phyloP scores from a whole-genome alignment of 2,797 vertebrate genomes.

The Parambassis ranga region DNA sequence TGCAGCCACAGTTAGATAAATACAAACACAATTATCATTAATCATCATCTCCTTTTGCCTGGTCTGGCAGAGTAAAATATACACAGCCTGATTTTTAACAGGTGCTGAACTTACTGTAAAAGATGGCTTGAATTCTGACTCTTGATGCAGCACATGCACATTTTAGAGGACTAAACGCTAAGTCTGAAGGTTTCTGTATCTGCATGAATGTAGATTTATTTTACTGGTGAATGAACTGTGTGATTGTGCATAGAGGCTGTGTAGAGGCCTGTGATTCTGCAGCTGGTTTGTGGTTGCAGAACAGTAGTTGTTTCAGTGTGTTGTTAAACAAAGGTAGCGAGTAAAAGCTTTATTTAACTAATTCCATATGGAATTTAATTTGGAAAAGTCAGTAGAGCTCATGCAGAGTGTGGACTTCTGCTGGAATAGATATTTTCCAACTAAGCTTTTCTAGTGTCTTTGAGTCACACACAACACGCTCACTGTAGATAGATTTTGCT shows the following conservation, averaged over 20 bases:
- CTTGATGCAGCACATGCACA: not conserved
- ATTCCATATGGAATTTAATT: not conserved
- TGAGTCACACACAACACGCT: not conserved
- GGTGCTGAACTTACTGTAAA: not conserved
- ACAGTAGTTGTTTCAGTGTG: not conserved
- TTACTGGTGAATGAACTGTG: not conserved
- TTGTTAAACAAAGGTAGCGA: not conserved
- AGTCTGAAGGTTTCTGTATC: not conserved
- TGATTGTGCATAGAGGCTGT: not conserved
- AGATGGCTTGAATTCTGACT: not conserved
- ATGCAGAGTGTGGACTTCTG: not conserved
- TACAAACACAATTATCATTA: constrained; percentile 14
- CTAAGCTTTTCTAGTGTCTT: not conserved
- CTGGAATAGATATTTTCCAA: not conserved
- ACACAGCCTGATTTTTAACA: constrained; percentile 21
- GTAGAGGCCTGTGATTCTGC: not conserved
- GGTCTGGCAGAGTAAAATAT: constrained; percentile 14
- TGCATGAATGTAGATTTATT: not conserved
- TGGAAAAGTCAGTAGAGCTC: not conserved
- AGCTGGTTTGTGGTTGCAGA: not conserved
- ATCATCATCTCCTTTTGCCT: constrained; percentile 14
- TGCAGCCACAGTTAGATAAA: constrained; percentile 18
- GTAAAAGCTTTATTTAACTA: not conserved
- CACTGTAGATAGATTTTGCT: not conserved
- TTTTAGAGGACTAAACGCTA: not conserved